Conservation (phyloP, 2,113 vertebrate genomes). For the Pyrgilauda ruficollis region DNA sequence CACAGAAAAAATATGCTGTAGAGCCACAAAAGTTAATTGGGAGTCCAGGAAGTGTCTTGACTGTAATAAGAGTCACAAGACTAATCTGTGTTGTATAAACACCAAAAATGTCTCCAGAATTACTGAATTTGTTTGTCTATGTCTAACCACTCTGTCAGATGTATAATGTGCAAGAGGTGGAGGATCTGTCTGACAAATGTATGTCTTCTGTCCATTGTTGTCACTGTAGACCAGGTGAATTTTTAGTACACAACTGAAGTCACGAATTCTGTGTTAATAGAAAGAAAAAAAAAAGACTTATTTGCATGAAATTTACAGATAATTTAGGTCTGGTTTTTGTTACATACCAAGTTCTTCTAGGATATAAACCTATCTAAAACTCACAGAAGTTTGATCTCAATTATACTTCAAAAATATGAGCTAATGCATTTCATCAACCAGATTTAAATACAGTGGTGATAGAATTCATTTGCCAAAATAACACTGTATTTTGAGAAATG, state of each 20-base stretch:
- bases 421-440: not conserved
- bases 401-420: not conserved
- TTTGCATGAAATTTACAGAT: not conserved
- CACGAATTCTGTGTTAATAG: not conserved
- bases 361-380: not conserved
- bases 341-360: not conserved
- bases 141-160: not conserved
- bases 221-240: not conserved
- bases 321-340: not conserved
- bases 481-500: not conserved
- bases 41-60: not conserved
- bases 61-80: not conserved
- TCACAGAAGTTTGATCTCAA: not conserved
- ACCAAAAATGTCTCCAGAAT: not conserved
- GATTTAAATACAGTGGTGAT: not conserved
- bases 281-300: not conserved
- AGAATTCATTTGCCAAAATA: not conserved
- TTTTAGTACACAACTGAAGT: not conserved
- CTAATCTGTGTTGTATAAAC: not conserved
- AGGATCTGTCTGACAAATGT: not conserved
- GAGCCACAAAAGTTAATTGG: not conserved
- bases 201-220: not conserved
- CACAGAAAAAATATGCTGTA: not conserved
- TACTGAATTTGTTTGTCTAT: not conserved
- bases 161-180: not conserved